A percentile compares a stretch with the other conserved stretches of the same genome.
phyloP scores from a whole-genome alignment of 2,797 vertebrate species.

The Xenops minutus region DNA sequence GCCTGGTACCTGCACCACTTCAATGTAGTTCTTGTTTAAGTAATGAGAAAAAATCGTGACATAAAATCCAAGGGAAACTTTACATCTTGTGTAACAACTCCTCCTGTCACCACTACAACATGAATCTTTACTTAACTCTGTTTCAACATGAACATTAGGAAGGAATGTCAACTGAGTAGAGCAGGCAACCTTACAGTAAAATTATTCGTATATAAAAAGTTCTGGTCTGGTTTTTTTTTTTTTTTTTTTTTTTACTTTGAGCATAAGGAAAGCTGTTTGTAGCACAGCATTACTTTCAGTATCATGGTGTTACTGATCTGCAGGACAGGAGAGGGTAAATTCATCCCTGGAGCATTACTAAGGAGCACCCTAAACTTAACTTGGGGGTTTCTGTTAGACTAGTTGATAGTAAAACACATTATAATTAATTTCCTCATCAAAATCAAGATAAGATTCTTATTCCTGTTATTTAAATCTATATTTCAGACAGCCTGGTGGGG shows the following conservation, averaged over 20 bases:
- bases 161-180: neutral
- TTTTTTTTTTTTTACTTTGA: neutral
- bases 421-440: slow-evolving; percentile 37
- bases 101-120: slow-evolving; percentile 66
- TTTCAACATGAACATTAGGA: neutral
- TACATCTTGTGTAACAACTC: slow-evolving; percentile 67
- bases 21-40: slow-evolving; percentile 65
- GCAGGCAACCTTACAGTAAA: neutral
- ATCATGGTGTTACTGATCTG: neutral
- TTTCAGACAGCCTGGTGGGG: slow-evolving; percentile 48
- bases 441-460: slow-evolving; percentile 32
- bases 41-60: slow-evolving; percentile 68
- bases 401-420: slow-evolving; percentile 13
- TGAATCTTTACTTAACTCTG: slow-evolving; percentile 60
- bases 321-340: neutral
- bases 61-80: slow-evolving; percentile 59
- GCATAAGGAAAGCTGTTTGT: neutral
- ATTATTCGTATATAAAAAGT: neutral
- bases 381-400: neutral
- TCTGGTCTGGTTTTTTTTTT: neutral
- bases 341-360: neutral
- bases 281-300: neutral
- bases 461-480: slow-evolving; percentile 28
- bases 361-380: neutral
- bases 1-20: slow-evolving; percentile 61